Percentiles rank a stretch among this genome's conserved stretches.
Evolutionary conservation across 2,888 invertebrate species (phyloP).

Genomic region (Plebejus melissa): DNA sequence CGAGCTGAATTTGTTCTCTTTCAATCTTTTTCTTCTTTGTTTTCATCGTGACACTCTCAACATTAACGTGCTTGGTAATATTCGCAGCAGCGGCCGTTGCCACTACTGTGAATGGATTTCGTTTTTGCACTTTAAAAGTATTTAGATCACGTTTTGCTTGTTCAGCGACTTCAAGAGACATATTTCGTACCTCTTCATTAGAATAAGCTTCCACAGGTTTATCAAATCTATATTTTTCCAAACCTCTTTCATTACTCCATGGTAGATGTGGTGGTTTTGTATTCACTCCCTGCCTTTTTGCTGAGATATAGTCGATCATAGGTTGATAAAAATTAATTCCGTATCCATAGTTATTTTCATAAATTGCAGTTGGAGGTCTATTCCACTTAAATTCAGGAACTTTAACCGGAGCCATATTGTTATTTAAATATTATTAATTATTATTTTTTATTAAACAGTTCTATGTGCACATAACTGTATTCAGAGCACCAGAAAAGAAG

Average conservation of each 20-base stretch:
- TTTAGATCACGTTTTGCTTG: conserved; percentile 84
- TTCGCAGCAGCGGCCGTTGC: conserved; percentile 82
- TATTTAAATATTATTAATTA: background rate
- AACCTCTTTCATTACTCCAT: conserved; percentile 84
- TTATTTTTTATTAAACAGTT: conserved; percentile 39
- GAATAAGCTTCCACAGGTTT: conserved; percentile 83
- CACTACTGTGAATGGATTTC: conserved; percentile 80
- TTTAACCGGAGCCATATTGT: conserved; percentile 64
- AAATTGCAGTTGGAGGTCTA: conserved; percentile 82
- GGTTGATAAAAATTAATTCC: conserved; percentile 92
- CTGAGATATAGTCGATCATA: conserved; percentile 90
- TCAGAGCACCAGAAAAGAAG: conserved; percentile 52
- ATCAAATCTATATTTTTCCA: conserved; percentile 83
- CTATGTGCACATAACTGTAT: conserved; percentile 55
- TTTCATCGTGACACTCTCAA: conserved; percentile 70
- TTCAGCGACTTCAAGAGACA: conserved; percentile 83
- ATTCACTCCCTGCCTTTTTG: conserved; percentile 76
- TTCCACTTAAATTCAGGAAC: conserved; percentile 72
- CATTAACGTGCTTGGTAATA: conserved; percentile 81
- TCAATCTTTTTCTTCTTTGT: conserved; percentile 70
- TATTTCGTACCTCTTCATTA: conserved; percentile 81
- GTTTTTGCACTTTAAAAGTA: conserved; percentile 78
- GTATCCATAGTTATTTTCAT: conserved; percentile 90
- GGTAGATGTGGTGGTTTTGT: conserved; percentile 83
- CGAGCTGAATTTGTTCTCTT: conserved; percentile 56